Conservation (phyloP, 2,797 vertebrate species). For the Tauraco hartlaubi region DNA sequence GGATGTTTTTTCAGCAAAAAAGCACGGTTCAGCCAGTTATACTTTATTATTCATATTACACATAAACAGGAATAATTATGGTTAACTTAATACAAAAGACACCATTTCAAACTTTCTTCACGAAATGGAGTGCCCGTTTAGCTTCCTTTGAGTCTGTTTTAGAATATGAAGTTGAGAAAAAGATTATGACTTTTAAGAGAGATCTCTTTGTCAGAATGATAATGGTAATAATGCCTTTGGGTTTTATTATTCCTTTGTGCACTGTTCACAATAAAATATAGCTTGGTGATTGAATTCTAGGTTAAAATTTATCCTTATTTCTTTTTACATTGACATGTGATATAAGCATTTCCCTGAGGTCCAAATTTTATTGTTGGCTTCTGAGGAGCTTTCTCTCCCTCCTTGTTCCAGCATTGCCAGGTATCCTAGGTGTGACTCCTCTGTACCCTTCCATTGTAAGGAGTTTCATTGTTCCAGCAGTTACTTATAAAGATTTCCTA, state of each 20-base stretch:
- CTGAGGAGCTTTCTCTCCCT: background rate
- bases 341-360: background rate
- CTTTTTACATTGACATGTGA: background rate
- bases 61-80: background rate
- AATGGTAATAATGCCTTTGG: background rate
- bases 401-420: background rate
- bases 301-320: background rate
- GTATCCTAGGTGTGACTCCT: background rate
- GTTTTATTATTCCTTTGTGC: background rate
- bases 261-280: background rate
- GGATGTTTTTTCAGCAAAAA: background rate
- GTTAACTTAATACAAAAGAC: background rate
- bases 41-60: background rate
- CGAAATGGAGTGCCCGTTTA: background rate
- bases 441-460: background rate
- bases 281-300: background rate
- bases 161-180: background rate
- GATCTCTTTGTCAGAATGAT: background rate
- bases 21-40: background rate
- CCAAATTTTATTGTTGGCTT: background rate
- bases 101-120: background rate
- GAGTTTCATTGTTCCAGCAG: background rate
- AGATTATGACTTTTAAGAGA: background rate
- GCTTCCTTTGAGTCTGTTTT: background rate
- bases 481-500: background rate